phyloP scores from a whole-genome alignment of 2,888 invertebrate genomes.

The Pheosia tremula region DNA sequence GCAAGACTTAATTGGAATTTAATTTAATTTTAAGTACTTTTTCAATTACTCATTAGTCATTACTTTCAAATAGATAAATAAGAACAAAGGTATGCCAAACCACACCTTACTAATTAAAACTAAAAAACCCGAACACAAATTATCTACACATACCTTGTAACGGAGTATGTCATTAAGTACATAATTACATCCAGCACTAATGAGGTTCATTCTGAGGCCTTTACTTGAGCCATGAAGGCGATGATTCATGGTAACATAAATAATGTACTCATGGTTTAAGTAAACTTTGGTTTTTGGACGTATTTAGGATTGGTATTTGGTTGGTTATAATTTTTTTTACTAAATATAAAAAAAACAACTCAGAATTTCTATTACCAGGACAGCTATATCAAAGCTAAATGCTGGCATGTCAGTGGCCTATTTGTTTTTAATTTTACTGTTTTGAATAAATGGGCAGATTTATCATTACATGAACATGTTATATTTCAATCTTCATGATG shows the following conservation, averaged over 20 bases:
- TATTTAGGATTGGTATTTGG: not conserved
- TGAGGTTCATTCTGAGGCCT: conserved; percentile 25
- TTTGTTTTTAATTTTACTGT: no score
- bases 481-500: no score
- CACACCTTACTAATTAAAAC: conserved; percentile 1
- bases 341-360: no score
- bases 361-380: no score
- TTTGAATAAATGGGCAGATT: no score
- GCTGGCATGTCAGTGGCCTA: no score
- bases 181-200: conserved; percentile 23
- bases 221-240: not conserved
- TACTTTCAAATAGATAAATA: not conserved
- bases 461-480: no score
- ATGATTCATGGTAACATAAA: not conserved
- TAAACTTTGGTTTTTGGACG: not conserved
- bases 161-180: conserved; percentile 16
- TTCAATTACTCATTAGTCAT: no score
- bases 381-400: no score
- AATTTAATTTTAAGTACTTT: no score
- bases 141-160: conserved; percentile 11
- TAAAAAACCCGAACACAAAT: not conserved
- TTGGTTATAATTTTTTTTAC: not conserved
- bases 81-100: conserved; percentile 2
- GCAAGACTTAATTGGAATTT: no score
- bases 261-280: not conserved